phyloP scores from a whole-genome alignment of 2,797 vertebrate species.

The Sebastiscus tertius region DNA sequence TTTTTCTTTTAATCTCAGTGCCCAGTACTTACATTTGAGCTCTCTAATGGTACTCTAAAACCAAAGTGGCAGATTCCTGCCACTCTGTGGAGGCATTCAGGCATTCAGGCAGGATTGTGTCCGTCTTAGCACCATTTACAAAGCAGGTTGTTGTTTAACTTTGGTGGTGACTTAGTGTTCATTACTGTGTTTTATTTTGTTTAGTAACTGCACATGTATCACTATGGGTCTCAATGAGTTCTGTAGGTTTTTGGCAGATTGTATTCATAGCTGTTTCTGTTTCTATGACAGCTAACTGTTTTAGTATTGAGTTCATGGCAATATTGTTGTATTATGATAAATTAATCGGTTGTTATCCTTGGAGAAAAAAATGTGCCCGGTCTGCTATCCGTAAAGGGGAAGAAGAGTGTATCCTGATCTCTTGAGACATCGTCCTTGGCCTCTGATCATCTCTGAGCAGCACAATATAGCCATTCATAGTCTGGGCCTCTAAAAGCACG shows the following conservation, averaged over 20 bases:
- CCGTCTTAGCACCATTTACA: not conserved
- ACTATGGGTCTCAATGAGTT: not conserved
- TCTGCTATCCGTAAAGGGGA: not conserved
- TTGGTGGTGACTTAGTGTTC: not conserved
- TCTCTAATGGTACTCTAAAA: constrained; percentile 16
- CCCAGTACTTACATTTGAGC: constrained; percentile 65
- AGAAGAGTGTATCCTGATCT: constrained; percentile 31
- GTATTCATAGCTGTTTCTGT: not conserved
- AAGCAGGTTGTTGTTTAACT: not conserved
- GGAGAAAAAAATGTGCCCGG: not conserved
- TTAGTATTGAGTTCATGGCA: not conserved
- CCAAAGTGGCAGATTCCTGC: too few relatives aligned
- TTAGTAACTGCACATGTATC: not conserved
- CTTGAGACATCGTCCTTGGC: constrained; percentile 18
- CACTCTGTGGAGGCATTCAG: too few relatives aligned
- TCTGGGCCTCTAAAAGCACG: constrained; percentile 36
- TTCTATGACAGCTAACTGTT: not conserved
- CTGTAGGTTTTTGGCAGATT: not conserved
- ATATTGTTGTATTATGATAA: not conserved
- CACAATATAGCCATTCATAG: constrained; percentile 66
- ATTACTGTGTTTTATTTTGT: not conserved
- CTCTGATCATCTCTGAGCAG: constrained; percentile 30
- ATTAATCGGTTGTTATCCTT: not conserved
- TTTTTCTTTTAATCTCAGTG: constrained; percentile 39
- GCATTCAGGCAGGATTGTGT: not conserved